Conservation (phyloP, 2,888 invertebrate genomes). For the Sericinus montela region DNA sequence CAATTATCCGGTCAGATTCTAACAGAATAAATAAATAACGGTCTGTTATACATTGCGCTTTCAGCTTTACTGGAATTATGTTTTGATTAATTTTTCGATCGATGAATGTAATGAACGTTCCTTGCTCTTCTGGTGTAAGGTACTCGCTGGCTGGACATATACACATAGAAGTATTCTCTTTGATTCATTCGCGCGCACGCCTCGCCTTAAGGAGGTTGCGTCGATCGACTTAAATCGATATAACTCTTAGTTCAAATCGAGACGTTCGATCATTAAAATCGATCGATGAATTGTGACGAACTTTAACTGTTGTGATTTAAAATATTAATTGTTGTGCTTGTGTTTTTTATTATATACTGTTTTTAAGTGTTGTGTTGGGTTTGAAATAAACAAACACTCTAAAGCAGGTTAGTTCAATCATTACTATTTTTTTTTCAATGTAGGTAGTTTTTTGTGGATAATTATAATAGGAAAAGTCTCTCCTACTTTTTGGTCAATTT, state of each 20-base stretch:
- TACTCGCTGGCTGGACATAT: conserved; percentile 7
- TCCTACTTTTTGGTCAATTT: conserved; percentile 24
- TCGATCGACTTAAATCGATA: conserved; percentile 24
- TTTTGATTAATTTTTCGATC: conserved; percentile 27
- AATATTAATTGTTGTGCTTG: conserved; percentile 8
- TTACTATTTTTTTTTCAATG: conserved; percentile 15
- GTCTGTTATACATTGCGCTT: neutral
- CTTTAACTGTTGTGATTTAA: conserved; percentile 26
- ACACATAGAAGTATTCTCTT: neutral
- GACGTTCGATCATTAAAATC: conserved; percentile 39
- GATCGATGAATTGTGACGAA: conserved; percentile 18
- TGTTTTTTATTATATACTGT: neutral
- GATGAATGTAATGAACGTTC: conserved; percentile 30
- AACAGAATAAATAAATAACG: no score
- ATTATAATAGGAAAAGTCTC: conserved; percentile 20
- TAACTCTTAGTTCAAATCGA: conserved; percentile 27
- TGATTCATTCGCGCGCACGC: conserved; percentile 66
- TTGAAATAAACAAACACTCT: conserved; percentile 6
- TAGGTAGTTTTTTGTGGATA: conserved; percentile 10
- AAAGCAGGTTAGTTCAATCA: conserved; percentile 27
- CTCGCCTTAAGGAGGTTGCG: conserved; percentile 52
- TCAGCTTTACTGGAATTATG: conserved; percentile 9
- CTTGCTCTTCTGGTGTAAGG: conserved; percentile 22
- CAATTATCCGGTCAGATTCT: no score
- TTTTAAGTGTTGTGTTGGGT: conserved; percentile 13